Percentiles rank a stretch among this genome's conserved stretches.
Conservation (phyloP, 92 coral and sea anemone genomes). For the Pocillopora grandis region DNA sequence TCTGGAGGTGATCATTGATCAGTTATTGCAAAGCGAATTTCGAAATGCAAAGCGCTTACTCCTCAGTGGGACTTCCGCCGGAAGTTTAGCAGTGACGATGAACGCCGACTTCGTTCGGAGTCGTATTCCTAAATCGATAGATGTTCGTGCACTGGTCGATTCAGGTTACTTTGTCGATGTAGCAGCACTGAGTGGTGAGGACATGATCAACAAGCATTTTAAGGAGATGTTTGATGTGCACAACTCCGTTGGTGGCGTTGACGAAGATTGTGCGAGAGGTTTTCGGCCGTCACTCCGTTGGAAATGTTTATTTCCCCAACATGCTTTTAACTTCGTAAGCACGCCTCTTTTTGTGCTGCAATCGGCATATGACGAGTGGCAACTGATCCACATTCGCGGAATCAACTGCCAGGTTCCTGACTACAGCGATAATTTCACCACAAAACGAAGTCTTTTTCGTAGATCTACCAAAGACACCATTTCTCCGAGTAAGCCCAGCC, state of each 20-base stretch:
- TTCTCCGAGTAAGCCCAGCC: slow-evolving; percentile 17
- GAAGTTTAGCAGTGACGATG: slow-evolving; percentile 85
- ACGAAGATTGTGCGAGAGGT: slow-evolving; percentile 71
- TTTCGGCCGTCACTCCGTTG: slow-evolving; percentile 65
- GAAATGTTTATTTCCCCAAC: slow-evolving; percentile 97
- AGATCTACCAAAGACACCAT: slow-evolving; percentile 28
- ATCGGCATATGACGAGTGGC: slow-evolving; percentile 99
- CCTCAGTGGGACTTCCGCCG: slow-evolving; percentile 93
- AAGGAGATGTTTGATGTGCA: slow-evolving; percentile 80
- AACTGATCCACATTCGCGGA: slow-evolving; percentile 81
- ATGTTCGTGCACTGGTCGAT: slow-evolving; percentile 90
- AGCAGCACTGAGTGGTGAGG: slow-evolving; percentile 67
- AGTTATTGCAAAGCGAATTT: slow-evolving; percentile 68
- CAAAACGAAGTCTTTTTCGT: slow-evolving; percentile 29
- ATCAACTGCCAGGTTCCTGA: slow-evolving; percentile 87
- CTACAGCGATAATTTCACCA: slow-evolving; percentile 61
- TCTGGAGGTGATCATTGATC: slow-evolving; percentile 75
- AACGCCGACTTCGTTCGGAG: slow-evolving; percentile 92
- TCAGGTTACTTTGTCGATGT: slow-evolving; percentile 93
- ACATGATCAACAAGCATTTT: slow-evolving; percentile 73
- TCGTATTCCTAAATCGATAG: slow-evolving; percentile 67
- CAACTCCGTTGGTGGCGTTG: slow-evolving; percentile 73
- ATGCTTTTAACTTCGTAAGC: slow-evolving; percentile 69
- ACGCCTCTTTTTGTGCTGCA: slow-evolving; percentile 92
- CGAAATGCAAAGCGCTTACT: slow-evolving; percentile 72